Conservation (phyloP, 1,140 invertebrate genomes). For the Pogonomyrmex californicus region DNA sequence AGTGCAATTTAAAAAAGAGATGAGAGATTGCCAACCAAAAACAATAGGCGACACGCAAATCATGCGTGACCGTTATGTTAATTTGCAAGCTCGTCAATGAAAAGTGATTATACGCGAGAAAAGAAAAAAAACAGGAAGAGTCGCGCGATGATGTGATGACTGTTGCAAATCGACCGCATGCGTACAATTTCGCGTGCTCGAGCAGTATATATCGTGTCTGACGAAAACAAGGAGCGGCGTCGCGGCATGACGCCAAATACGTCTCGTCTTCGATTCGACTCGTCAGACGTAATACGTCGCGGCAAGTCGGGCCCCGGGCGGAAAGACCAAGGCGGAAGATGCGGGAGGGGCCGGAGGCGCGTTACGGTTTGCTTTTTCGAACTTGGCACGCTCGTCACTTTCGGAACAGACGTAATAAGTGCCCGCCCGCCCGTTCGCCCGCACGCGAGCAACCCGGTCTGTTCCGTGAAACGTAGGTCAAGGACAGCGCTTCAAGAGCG, state of each 20-base stretch:
- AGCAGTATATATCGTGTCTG: neutral
- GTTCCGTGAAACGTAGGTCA: slow-evolving; percentile 54
- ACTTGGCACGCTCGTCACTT: neutral
- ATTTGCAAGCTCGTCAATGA: neutral
- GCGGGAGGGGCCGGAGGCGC: neutral
- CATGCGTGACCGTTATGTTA: neutral
- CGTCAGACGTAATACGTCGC: neutral
- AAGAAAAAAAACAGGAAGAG: neutral
- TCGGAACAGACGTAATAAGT: neutral
- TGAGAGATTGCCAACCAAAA: neutral
- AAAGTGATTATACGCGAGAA: neutral
- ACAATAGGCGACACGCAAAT: neutral
- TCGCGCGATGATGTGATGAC: neutral
- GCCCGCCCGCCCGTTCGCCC: neutral
- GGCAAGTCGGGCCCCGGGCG: neutral
- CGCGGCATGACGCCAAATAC: neutral
- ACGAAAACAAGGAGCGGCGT: neutral
- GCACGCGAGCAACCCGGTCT: slow-evolving; percentile 8
- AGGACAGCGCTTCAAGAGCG: slow-evolving; percentile 47
- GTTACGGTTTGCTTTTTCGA: neutral
- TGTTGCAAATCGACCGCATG: neutral
- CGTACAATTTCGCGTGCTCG: neutral
- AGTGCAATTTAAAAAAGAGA: neutral
- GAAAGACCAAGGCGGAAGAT: neutral
- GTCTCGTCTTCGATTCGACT: neutral